Percentiles rank a stretch among this genome's conserved stretches.
phyloP scores from a whole-genome alignment of 2,888 invertebrate species.

The Neocrepidodera transversa region DNA sequence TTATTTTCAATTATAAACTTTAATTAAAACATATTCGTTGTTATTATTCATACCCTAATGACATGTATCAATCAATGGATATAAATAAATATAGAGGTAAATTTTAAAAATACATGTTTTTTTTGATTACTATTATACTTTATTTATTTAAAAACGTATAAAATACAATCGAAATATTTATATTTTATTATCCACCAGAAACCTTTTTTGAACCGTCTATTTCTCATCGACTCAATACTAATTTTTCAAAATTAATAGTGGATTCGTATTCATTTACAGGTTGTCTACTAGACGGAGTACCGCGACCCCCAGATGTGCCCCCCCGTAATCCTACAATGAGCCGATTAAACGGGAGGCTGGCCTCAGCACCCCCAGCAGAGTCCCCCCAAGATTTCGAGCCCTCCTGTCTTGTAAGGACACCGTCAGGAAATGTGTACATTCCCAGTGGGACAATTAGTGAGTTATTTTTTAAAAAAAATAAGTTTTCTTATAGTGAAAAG shows the following conservation, averaged over 20 bases:
- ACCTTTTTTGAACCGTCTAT: conserved; percentile 14
- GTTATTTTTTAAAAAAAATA: conserved; percentile 46
- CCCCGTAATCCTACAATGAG: conserved; percentile 91
- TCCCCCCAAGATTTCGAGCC: conserved; percentile 80
- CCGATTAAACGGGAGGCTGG: conserved; percentile 87
- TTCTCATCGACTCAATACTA: not conserved
- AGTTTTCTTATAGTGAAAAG: conserved; percentile 21
- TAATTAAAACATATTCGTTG: no score
- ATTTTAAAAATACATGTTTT: no score
- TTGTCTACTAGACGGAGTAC: conserved; percentile 83
- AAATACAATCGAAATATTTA: no score
- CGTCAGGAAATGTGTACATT: conserved; percentile 93
- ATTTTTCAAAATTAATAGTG: conserved; percentile 29
- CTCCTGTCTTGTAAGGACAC: conserved; percentile 88
- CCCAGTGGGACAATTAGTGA: conserved; percentile 78
- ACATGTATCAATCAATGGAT: no score
- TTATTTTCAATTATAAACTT: no score
- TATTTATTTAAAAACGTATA: no score
- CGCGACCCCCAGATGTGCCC: conserved; percentile 85
- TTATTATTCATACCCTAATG: no score
- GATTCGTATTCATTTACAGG: conserved; percentile 65
- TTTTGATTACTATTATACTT: no score
- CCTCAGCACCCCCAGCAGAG: conserved; percentile 78
- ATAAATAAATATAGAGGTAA: no score
- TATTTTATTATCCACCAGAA: conserved; percentile 2